Base-by-base conservation (phyloP, 2,113 vertebrate genomes). In the Sphaerodactylus townsendi region DNA sequence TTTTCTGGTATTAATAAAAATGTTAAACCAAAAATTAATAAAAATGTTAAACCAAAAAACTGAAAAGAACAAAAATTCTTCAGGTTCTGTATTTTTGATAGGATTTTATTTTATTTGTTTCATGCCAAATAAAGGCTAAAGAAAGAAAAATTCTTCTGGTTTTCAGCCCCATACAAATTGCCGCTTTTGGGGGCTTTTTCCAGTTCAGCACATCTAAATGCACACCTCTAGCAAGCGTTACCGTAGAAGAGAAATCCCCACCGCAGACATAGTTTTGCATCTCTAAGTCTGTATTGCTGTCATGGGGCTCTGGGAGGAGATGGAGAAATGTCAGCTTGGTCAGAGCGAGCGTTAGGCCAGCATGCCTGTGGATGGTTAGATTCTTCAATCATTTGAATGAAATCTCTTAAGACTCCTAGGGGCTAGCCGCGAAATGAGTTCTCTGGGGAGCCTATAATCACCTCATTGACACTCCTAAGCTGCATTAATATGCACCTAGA, bases 401-500 rank as follows among this genome's bases (percentile, higher is more conserved):
- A 88, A 91, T 28, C 70, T 91, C 88, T 77, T 80, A 76, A 77
- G 86, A 76, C 79, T 89, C 62, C 68, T 89, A 66, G 85, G 85
- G 87, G 65, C 76, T 86, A 89, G 73, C 88, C 91, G 83, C 79
- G 73, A 91, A 92, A 92, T 89, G 88, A 92, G 82, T 72, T 90
- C 91, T 91, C 91, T 83, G 87, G 91, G 91, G 93, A 93, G 88
- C 82, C 91, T 88, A 95, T 95, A 94, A 93, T 95, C 91, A 92
- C 91, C 87, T 91, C 87, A 87, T 92, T 92, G 94, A 87, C 90
- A 93, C 80, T 83, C 86, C 89, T 92, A 89, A 93, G 86, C 80
- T 85, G 85, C 80, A 93, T 93, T 92, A 93, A 88, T 92, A 93
- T 92, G 90, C 88, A 90, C 86, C 78, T 86, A 82, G 91, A 88